Base-by-base conservation (phyloP, 1,140 invertebrate genomes). In the Phthorimaea operculella region DNA sequence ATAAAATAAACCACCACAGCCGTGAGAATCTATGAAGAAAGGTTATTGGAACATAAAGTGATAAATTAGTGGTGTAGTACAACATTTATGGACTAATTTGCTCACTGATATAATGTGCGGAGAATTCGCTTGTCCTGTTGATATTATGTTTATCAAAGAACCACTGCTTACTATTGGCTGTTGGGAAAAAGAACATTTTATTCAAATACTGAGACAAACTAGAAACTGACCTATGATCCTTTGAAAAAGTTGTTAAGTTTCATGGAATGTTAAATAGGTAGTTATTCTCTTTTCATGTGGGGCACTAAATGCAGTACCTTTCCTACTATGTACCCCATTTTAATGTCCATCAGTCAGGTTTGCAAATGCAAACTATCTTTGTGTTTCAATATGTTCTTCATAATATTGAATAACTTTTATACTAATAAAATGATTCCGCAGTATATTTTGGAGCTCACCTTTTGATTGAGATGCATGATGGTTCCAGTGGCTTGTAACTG, bases 101-200 rank as follows among this genome's bases (percentile, higher is more conserved):
- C 79, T 82, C 81, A 82, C 81, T 64, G 79, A 76, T 64, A 81
- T 68, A 55, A 82, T 77, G 59, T 84, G 79, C 55, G 81, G 81
- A 33, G 81, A 81, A 15, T 79, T 80, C 33, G 81, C 81, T 70
- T 84, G 81, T 39, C 81, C 81, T 36, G 79, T 84, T 16, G 81
- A 84, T 72, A 84, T 84, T 62, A 84, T 84, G 72, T 84, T 84
- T 72, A 84, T 83, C 59, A 84, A 68, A 54, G 81, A 79, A 51
- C 74, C 78, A 74, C 81, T 84, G 79, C 81, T 79, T 58, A 68
- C 76, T 68, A 82, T 77, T 6, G 81, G 81, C 81, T 84, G 81
- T 72, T 62, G 74, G 63, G 64, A 62, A 74, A 77, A 63, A 39
- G 21, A 39, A 39, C 8, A 39, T 4, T 39, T 12, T n/a, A 39